Evolutionary conservation across 2,888 invertebrate genomes (phyloP), one percentile per base, ranked within the genome.

Genomic region (Tetragonisca angustula): DNA sequence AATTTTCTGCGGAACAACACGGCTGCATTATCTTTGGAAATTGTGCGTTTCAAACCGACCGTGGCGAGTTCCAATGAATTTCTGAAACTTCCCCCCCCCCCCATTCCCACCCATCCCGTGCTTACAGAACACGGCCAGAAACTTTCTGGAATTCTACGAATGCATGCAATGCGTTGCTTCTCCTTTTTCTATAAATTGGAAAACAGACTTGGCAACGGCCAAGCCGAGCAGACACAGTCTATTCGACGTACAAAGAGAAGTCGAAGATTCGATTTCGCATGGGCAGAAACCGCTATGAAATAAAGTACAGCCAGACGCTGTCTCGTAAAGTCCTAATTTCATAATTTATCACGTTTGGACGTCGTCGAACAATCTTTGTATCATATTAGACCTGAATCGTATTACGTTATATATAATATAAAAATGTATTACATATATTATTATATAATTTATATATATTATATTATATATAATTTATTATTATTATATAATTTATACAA

Each of bases 131-230:
- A 27, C 36, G 68, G n/a, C 43, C 27, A 50, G n/a, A 79, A 79
- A 49, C 56, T 76, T 62, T 69, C 76, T 17, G 64, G 54, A 27
- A 75, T 79, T 62, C 79, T n/a, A 70, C 36, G 49, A 69, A 76
- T 71, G 71, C 80, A 77, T 71, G 56, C 80, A 70, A 62, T 36
- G 50, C 19, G 17, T 43, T 24, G 24, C 43, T 64, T 36, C 19
- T 36, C 43, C 77, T 71, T 77, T 77, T 80, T 79, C 76, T 76
- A 69, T 79, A 76, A 79, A 79, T 79, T 69, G 79, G 76, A 69
- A 79, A 76, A 54, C 43, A 54, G 64, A 24, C 56, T 79, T 76
- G 79, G 76, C 79, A 79, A 17, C 43, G 68, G 5, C 62, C n/a
- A 17, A 43, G 43, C 43, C 9, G 36, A 36, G 21, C 76, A 43